Conservation (phyloP, 2,888 invertebrate species). For the Microplitis manilae region DNA sequence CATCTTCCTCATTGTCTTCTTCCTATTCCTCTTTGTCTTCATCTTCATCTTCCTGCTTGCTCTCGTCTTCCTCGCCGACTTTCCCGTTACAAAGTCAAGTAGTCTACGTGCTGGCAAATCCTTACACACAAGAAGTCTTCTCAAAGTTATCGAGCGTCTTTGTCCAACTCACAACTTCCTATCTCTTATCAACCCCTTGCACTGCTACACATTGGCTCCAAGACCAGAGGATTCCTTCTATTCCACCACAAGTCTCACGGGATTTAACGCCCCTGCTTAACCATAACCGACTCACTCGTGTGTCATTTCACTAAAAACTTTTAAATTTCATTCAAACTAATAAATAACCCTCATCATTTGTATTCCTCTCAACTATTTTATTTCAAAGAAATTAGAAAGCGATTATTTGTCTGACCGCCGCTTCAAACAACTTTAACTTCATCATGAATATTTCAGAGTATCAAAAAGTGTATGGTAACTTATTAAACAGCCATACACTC, state of each 20-base stretch:
- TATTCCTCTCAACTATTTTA: background rate
- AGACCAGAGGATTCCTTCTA: background rate
- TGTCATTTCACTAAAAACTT: background rate
- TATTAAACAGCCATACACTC: background rate
- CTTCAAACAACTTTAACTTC: too few species aligned
- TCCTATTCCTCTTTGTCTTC: slow-evolving; percentile 52
- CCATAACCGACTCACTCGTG: background rate
- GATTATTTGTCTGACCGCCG: background rate
- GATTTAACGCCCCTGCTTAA: background rate
- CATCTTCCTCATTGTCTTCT: slow-evolving; percentile 65
- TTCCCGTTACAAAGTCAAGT: slow-evolving; percentile 20
- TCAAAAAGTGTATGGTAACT: background rate
- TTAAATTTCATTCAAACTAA: background rate
- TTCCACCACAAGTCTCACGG: background rate
- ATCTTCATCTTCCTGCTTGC: slow-evolving; percentile 18
- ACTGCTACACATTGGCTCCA: background rate
- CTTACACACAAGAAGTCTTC: background rate
- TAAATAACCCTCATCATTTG: background rate
- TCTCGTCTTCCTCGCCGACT: slow-evolving; percentile 23
- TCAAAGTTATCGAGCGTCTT: background rate
- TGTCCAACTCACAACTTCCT: background rate
- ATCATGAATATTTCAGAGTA: background rate
- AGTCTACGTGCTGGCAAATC: background rate
- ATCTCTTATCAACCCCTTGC: background rate
- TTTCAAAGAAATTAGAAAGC: background rate